A percentile compares a stretch with the other conserved stretches of the same genome.
phyloP scores from a whole-genome alignment of 2,888 invertebrate species.

The Lochmaea capreae region DNA sequence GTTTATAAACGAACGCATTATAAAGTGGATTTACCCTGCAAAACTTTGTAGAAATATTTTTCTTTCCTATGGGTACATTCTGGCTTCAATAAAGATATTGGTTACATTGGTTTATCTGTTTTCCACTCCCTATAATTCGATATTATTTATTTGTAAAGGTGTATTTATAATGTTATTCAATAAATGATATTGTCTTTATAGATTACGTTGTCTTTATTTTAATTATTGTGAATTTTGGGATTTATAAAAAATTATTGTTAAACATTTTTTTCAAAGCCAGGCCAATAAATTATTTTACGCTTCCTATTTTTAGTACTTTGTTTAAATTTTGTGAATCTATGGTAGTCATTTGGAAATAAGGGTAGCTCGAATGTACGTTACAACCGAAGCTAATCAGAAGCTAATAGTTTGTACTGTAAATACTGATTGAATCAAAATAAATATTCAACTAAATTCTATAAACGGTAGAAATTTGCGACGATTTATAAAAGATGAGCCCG shows the following conservation, averaged over 20 bases:
- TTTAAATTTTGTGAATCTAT: too few relatives aligned
- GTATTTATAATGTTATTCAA: slow-evolving; percentile 29
- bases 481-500: too few relatives aligned
- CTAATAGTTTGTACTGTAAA: too few relatives aligned
- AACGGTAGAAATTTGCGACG: too few relatives aligned
- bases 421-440: too few relatives aligned
- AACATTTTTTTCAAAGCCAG: background rate
- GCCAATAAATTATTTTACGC: too few relatives aligned
- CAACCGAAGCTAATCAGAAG: too few relatives aligned
- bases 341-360: too few relatives aligned
- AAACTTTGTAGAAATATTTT: slow-evolving; percentile 13
- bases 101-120: slow-evolving; percentile 14
- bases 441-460: too few relatives aligned
- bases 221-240: background rate
- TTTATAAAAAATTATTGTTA: background rate
- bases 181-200: slow-evolving; percentile 35
- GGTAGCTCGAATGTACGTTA: too few relatives aligned
- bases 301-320: too few relatives aligned
- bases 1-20: slow-evolving; percentile 11
- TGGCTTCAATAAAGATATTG: slow-evolving; percentile 25
- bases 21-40: background rate
- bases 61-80: slow-evolving; percentile 18
- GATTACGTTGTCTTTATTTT: slow-evolving; percentile 15
- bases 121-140: slow-evolving; percentile 4
- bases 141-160: slow-evolving; percentile 24